These are phyloP conservation scores for Syngnathus rostellatus DNA, from an alignment of 2,797 vertebrate species.

Conservation along the genomic window DNA sequence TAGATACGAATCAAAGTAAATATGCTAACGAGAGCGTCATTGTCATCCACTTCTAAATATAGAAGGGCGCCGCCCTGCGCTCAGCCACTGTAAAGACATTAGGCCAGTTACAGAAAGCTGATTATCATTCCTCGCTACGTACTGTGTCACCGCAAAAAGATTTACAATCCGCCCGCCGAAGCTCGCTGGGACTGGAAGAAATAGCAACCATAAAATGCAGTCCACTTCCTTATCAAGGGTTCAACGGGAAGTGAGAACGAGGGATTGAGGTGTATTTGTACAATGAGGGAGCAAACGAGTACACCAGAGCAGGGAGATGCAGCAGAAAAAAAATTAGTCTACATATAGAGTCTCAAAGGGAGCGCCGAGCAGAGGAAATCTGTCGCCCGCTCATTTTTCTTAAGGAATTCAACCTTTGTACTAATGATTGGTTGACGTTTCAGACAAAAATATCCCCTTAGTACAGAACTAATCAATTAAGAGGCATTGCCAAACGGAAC, in stretches of 20 bases:
- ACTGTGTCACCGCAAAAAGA: constrained; percentile 46
- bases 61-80: constrained; percentile 30
- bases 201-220: constrained; percentile 21
- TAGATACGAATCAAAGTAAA: constrained; percentile 1
- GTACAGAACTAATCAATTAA: not conserved
- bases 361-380: not conserved
- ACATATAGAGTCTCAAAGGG: constrained; percentile 6
- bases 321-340: not conserved
- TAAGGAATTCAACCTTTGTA: not conserved
- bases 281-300: constrained; percentile 31
- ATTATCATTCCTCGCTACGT: constrained; percentile 62
- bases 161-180: constrained; percentile 47
- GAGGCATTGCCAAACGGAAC: not conserved
- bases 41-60: constrained; percentile 63
- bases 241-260: constrained; percentile 44
- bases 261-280: constrained; percentile 43
- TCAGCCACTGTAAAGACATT: constrained; percentile 68
- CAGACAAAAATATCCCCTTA: not conserved
- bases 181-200: constrained; percentile 31
- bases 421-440: not conserved
- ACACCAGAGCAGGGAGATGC: constrained; percentile 15
- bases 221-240: constrained; percentile 57
- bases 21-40: constrained; percentile 27
- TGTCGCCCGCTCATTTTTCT: not conserved
- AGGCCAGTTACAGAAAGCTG: constrained; percentile 68